A percentile compares a stretch with the other conserved stretches of the same genome.
phyloP scores from a whole-genome alignment of 2,797 vertebrate species.

The Rhynchotus rufescens region DNA sequence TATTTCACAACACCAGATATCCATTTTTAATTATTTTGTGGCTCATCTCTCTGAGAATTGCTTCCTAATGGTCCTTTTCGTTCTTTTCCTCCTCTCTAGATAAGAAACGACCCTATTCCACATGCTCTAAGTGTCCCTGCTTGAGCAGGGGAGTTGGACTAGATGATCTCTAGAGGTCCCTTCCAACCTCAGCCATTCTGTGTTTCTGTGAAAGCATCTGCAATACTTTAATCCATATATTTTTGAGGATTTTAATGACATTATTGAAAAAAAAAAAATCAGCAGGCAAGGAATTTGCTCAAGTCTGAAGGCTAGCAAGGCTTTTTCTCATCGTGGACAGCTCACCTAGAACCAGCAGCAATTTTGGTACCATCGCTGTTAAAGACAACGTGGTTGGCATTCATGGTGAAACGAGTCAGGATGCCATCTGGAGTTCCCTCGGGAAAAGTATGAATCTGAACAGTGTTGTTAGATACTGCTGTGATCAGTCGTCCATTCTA shows the following conservation, averaged over 20 bases:
- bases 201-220: background rate
- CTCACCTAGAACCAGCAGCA: constrained; percentile 93
- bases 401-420: constrained; percentile 94
- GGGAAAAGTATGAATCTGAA: constrained; percentile 95
- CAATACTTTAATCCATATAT: too few species aligned
- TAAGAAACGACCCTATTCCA: too few species aligned
- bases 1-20: background rate
- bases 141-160: too few species aligned
- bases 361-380: constrained; percentile 85
- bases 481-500: constrained; percentile 88
- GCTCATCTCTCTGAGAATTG: background rate
- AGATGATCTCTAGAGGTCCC: too few species aligned
- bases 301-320: background rate
- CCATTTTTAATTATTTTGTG: background rate
- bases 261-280: background rate
- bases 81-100: background rate
- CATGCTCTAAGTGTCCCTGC: too few species aligned
- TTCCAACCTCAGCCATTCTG: too few species aligned
- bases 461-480: constrained; percentile 91
- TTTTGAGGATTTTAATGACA: too few species aligned
- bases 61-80: background rate
- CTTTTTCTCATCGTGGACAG: background rate
- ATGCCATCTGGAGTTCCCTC: constrained; percentile 94
- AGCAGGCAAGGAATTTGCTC: background rate
- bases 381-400: constrained; percentile 91